Base-by-base conservation (phyloP, 1,140 invertebrate species). In the Drosophila pectinifera region DNA sequence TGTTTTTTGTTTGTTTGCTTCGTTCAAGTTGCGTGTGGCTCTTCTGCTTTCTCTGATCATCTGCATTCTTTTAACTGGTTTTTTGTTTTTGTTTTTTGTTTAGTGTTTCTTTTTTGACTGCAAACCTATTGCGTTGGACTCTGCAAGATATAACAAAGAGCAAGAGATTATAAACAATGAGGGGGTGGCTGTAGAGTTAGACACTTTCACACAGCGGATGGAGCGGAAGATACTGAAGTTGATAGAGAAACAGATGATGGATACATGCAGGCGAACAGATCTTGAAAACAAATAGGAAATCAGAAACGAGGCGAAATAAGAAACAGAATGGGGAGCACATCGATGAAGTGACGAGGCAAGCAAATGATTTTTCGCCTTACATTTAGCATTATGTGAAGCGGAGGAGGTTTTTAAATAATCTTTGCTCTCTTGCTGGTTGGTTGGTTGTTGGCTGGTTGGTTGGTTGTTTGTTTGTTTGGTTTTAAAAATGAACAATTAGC, bases 61-160 rank as follows among this genome's bases (percentile, higher is more conserved):
- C 58, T 77, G 80, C 55, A 51, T 82, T 90, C 74, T 13, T 74
- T 85, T 78, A 73, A 80, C 63, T 70, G 65, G 61, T 65, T 68
- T 26, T 56, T 18, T 74, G 42, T 81, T 68, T 69, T n/a, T n/a
- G 61, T 65, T 68, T 26, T 56, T 18, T 74, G 42, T 81, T 68
- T 69, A n/a, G 46, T 53, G 63, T 68, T 81, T 43, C 34, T 1
- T 48, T 28, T 28, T 18, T 28, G 55, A 42, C 64, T 54, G 72
- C 65, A 5, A 77, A 74, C 63, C 82, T 88, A 91, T 86, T 92
- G 90, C 78, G 84, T 91, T 78, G 91, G 81, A 78, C 88, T 91
- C 91, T 92, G 88, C 51, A 91, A 91, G 63, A 88, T 34, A 82
- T 79, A 88, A 90, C 78, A 80, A 75, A 80, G 51, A 53, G 24